phyloP scores from a whole-genome alignment of 2,888 invertebrate species.

The Linyphia triangularis region DNA sequence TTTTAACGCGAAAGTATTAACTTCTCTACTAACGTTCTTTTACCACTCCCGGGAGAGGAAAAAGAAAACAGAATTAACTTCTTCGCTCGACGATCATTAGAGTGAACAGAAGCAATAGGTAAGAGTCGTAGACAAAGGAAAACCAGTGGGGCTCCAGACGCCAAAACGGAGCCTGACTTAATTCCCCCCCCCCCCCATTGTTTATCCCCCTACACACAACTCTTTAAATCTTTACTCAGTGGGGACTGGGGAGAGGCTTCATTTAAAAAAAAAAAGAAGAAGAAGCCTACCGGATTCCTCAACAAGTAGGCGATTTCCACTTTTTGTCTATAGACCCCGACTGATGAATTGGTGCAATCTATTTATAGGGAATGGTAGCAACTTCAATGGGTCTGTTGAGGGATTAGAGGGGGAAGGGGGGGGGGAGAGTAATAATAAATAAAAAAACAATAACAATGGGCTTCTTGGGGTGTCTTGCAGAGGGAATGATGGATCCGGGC shows the following conservation, averaged over 20 bases:
- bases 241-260: slow-evolving; percentile 13
- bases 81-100: slow-evolving; percentile 53
- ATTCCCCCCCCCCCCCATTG: slow-evolving; percentile 45
- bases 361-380: slow-evolving; percentile 47
- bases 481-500: slow-evolving; percentile 46
- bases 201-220: slow-evolving; percentile 40
- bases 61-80: slow-evolving; percentile 16
- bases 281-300: slow-evolving; percentile 50
- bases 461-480: slow-evolving; percentile 21
- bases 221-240: slow-evolving; percentile 60
- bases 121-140: slow-evolving; percentile 49
- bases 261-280: not conserved
- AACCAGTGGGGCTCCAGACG: slow-evolving; percentile 44
- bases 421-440: not conserved
- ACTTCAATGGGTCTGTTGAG: slow-evolving; percentile 13
- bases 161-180: slow-evolving; percentile 66
- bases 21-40: slow-evolving; percentile 25
- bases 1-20: slow-evolving; percentile 1
- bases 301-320: slow-evolving; percentile 71
- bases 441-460: slow-evolving; percentile 33
- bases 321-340: slow-evolving; percentile 70
- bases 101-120: slow-evolving; percentile 46
- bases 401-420: slow-evolving; percentile 13
- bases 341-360: slow-evolving; percentile 63
- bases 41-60: not conserved